Evolutionary conservation across 2,113 vertebrate genomes (phyloP).

Genomic region (Myotis yumanensis): DNA sequence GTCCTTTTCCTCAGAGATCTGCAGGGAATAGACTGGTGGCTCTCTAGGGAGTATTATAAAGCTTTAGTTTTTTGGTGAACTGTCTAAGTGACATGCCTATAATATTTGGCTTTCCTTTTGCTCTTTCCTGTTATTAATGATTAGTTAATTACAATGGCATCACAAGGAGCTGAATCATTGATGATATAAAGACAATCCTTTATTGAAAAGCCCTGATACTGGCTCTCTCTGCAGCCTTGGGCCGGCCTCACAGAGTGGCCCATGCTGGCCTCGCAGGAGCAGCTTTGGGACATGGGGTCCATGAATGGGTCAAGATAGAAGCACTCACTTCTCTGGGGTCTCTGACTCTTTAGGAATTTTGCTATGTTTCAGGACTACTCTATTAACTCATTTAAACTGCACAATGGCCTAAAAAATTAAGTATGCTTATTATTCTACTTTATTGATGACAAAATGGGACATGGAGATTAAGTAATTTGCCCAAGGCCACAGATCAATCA

Average conservation of each 20-base stretch:
- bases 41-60: no score
- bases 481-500: background rate
- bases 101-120: no score
- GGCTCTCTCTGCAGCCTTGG: no score
- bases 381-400: background rate
- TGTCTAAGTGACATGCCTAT: no score
- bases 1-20: no score
- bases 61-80: no score
- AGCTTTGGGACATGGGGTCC: background rate
- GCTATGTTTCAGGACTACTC: background rate
- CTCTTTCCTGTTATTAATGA: no score
- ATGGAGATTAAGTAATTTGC: background rate
- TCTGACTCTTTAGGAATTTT: background rate
- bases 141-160: no score
- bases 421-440: background rate
- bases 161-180: no score
- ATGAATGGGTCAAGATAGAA: rapidly evolving
- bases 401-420: background rate
- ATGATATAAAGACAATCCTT: background rate
- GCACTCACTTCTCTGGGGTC: background rate
- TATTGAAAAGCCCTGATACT: background rate
- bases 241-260: background rate
- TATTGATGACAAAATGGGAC: background rate
- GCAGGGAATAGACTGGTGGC: no score
- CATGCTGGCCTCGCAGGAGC: background rate